Evolutionary conservation across 30 jellyfish, hydroid and myxozoan genomes (phyloP), one percentile per base, ranked within the genome.

Genomic region (Thelohanellus kitauei): DNA sequence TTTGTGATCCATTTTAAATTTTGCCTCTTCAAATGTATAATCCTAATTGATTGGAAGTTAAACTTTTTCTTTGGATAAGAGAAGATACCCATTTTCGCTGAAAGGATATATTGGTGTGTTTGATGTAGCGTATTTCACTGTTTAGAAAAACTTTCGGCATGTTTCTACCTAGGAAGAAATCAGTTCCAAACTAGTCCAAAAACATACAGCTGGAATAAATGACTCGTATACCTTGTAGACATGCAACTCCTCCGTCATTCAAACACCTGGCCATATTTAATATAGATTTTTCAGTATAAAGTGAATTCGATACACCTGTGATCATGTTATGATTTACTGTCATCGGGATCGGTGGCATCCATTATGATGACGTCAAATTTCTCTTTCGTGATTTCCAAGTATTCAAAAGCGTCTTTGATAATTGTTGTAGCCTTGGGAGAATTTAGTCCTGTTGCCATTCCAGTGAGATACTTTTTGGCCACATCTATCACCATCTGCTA

Each of bases 321-420:
- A 29, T 9, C 11, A 9, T 29, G 10, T n/a, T 8, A n/a, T n/a
- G n/a, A n/a, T n/a, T n/a, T n/a, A n/a, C n/a, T n/a, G n/a, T n/a
- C 92, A 14, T 51, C 92, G 0, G 92, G 92, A 32, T 71, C 92
- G 45, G 84, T 59, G 18, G 66, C 45, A 30, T 71, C 92, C 11
- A 80, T 64, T 41, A 71, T 71, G 17, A 71, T 65, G 11, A 71
- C 75, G 41, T 71, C 92, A 55, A 71, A 71, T 31, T 59, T 84
- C 21, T 53, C 33, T 24, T 32, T 31, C 34, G 50, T 66, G 8
- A 60, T 33, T 29, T 62, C 52, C 84, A 71, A 50, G 44, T 41
- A 71, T 31, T 44, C 86, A 44, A 71, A 71, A 2, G 84, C 92
- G 56, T 61, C 84, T 0, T 84, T 84, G 13, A 71, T 44, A 40